Evolutionary conservation across 2,888 invertebrate species (phyloP).

Genomic region (Leptinotarsa juncta): DNA sequence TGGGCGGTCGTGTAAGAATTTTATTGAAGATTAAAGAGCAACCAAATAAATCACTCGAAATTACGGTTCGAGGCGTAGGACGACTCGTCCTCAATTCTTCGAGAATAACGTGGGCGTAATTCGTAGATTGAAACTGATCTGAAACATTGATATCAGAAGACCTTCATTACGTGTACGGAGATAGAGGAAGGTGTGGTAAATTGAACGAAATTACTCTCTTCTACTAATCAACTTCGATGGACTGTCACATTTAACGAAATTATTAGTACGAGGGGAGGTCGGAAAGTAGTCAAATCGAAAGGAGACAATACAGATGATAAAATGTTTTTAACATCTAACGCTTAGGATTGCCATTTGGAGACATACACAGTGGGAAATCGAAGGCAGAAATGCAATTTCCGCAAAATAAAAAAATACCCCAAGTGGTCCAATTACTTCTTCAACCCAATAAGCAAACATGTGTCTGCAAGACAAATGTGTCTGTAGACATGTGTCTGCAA

Average conservation of each 20-base stretch:
- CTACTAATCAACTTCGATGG: conserved; percentile 10
- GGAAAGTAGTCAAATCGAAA: neutral
- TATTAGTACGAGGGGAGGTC: neutral
- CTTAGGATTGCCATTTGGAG: too few species aligned
- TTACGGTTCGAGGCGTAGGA: conserved; percentile 21
- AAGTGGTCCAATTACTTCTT: too few species aligned
- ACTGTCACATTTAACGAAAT: neutral
- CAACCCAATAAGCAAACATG: too few species aligned
- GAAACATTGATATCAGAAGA: conserved; percentile 17
- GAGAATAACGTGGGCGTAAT: conserved; percentile 26
- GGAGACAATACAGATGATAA: neutral
- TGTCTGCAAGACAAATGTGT: too few species aligned
- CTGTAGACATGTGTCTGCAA: too few species aligned
- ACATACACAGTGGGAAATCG: too few species aligned
- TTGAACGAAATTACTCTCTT: conserved; percentile 22
- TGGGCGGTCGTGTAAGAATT: neutral
- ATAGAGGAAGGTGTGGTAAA: conserved; percentile 18
- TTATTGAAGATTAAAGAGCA: conserved; percentile 12
- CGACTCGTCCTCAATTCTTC: conserved; percentile 26
- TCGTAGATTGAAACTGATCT: conserved; percentile 29
- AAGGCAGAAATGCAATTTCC: too few species aligned
- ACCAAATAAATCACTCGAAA: conserved; percentile 26
- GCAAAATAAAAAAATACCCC: too few species aligned
- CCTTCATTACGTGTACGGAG: conserved; percentile 10
- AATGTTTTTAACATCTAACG: too few species aligned